Conservation (phyloP, 2,888 invertebrate genomes). For the Sisyra nigra region DNA sequence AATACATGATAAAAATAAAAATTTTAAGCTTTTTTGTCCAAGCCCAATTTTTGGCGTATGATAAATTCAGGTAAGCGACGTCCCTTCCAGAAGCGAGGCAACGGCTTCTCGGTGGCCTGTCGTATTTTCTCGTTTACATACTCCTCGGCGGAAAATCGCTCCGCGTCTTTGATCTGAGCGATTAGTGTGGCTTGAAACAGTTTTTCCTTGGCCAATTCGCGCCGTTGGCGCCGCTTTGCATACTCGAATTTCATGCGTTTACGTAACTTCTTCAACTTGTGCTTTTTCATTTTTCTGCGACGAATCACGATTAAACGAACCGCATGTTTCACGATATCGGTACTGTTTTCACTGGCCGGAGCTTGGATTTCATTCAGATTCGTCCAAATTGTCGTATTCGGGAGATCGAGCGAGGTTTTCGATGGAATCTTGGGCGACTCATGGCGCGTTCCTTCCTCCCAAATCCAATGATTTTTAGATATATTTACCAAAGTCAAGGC, state of each 20-base stretch:
- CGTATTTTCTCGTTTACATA: constrained; percentile 50
- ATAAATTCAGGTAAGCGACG: constrained; percentile 48
- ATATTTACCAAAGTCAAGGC: no score
- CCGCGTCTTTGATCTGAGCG: constrained; percentile 50
- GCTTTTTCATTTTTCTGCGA: constrained; percentile 73
- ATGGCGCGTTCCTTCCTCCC: neutral
- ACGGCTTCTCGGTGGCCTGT: constrained; percentile 39
- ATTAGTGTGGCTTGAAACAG: constrained; percentile 55
- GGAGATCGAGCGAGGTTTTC: neutral
- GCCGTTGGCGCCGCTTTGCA: constrained; percentile 51
- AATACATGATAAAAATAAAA: no score
- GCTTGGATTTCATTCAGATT: constrained; percentile 2
- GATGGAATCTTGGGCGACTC: neutral
- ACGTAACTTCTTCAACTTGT: constrained; percentile 62
- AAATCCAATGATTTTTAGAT: neutral
- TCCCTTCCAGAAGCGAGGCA: constrained; percentile 39
- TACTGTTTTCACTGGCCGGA: neutral
- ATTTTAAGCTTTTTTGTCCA: constrained; percentile 28
- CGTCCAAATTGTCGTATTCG: neutral
- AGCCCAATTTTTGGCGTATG: constrained; percentile 47
- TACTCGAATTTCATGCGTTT: constrained; percentile 64
- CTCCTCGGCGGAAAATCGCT: constrained; percentile 56
- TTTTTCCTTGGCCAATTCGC: constrained; percentile 62
- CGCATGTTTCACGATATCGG: constrained; percentile 43
- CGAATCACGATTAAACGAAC: constrained; percentile 60